Conservation (phyloP, 2,888 invertebrate species). For the Poecilobothrus nobilitatus region DNA sequence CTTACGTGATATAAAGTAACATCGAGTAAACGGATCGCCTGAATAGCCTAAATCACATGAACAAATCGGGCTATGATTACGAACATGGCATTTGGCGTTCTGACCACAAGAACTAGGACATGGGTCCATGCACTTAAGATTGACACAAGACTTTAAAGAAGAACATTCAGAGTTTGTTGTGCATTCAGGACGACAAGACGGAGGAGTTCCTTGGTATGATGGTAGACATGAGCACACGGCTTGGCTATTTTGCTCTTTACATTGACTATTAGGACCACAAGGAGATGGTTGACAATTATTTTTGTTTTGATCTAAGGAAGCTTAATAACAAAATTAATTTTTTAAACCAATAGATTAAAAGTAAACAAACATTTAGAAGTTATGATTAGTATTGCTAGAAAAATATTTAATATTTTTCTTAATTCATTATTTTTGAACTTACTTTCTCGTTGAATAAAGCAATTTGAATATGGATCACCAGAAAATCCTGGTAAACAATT, state of each 20-base stretch:
- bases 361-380: slow-evolving; percentile 22
- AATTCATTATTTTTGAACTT: slow-evolving; percentile 35
- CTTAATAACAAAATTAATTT: slow-evolving; percentile 24
- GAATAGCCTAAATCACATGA: slow-evolving; percentile 59
- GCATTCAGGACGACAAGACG: slow-evolving; percentile 71
- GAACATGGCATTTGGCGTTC: slow-evolving; percentile 64
- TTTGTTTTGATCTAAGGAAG: slow-evolving; percentile 35
- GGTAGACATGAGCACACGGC: slow-evolving; percentile 69
- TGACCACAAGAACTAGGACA: slow-evolving; percentile 60
- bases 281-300: slow-evolving; percentile 63
- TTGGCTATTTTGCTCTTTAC: slow-evolving; percentile 59
- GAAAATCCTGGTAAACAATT: slow-evolving; percentile 62
- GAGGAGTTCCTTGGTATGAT: slow-evolving; percentile 63
- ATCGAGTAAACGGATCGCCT: slow-evolving; percentile 66
- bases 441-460: slow-evolving; percentile 49
- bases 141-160: slow-evolving; percentile 61
- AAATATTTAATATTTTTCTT: no score
- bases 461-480: slow-evolving; percentile 64
- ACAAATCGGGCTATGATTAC: slow-evolving; percentile 72
- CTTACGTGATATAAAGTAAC: slow-evolving; percentile 47
- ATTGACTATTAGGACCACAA: slow-evolving; percentile 68
- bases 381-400: no score
- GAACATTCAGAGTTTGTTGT: slow-evolving; percentile 68
- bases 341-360: slow-evolving; percentile 14
- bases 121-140: slow-evolving; percentile 68